These are phyloP conservation scores for Phymanthus crucifer DNA, from an alignment of 92 coral and sea anemone genomes.

Conservation along the genomic window DNA sequence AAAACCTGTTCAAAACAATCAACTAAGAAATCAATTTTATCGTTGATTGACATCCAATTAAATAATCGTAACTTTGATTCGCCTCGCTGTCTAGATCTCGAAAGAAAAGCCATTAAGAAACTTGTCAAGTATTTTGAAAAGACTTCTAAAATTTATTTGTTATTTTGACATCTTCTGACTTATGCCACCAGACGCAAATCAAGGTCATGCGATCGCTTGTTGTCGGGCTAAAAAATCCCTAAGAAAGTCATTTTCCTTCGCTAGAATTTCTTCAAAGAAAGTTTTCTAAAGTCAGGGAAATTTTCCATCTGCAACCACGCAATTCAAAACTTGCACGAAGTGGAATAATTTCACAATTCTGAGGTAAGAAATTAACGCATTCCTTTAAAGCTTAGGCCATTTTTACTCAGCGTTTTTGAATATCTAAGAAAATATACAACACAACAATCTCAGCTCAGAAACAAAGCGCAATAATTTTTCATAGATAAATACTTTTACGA, in stretches of 20 bases:
- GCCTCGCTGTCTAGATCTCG: neutral
- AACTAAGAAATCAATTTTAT: neutral
- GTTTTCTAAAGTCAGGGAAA: neutral
- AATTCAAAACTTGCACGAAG: neutral
- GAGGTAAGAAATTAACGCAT: neutral
- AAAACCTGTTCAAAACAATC: neutral
- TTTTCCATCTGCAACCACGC: neutral
- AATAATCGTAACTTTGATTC: neutral
- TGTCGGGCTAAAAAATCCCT: neutral
- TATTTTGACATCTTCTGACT: neutral
- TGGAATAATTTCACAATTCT: neutral
- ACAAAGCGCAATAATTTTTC: too few species aligned
- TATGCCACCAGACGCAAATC: neutral
- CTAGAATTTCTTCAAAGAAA: neutral
- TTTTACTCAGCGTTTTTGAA: neutral
- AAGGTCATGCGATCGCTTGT: neutral
- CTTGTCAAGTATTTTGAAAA: neutral
- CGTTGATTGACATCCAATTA: constrained; percentile 2
- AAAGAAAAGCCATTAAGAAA: neutral
- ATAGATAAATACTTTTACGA: too few species aligned
- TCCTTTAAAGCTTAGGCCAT: neutral
- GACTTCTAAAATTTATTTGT: neutral
- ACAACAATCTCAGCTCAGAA: too few species aligned
- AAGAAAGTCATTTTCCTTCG: neutral
- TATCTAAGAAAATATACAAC: neutral